Percentiles rank a stretch among this genome's conserved stretches.
phyloP scores from a whole-genome alignment of 2,113 vertebrate species.

The Hemiprocne comata region DNA sequence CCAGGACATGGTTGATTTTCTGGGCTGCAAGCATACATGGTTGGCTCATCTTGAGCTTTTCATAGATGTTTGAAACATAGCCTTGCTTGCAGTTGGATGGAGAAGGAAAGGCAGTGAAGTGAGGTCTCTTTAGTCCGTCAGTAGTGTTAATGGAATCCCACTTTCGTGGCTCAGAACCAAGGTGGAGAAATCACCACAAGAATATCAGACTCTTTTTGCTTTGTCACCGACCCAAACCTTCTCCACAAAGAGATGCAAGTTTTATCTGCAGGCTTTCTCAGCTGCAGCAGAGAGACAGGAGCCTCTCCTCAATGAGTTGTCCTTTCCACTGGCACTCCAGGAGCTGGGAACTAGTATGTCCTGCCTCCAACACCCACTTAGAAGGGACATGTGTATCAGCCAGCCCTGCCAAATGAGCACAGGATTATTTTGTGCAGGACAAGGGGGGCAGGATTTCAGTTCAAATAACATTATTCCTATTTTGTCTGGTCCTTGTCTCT shows the following conservation, averaged over 20 bases:
- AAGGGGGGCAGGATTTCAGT: background rate
- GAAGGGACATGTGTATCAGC: background rate
- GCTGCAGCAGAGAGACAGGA: background rate
- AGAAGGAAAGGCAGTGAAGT: background rate
- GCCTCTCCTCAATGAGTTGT: too few relatives aligned
- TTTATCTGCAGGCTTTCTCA: background rate
- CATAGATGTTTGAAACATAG: background rate
- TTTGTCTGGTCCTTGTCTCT: background rate
- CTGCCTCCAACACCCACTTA: background rate
- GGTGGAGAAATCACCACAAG: background rate
- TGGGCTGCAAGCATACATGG: too few relatives aligned
- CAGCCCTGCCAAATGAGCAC: background rate
- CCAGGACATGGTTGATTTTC: too few relatives aligned
- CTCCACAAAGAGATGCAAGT: background rate
- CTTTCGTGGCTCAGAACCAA: accelerated
- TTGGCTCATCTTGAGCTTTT: too few relatives aligned
- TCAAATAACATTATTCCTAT: background rate
- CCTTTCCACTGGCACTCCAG: background rate
- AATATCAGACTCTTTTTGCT: background rate
- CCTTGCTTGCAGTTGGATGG: background rate
- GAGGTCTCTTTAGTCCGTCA: background rate
- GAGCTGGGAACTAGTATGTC: background rate
- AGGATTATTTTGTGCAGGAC: background rate
- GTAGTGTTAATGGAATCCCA: background rate
- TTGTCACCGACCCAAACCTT: background rate